Base-by-base conservation (phyloP, 2,888 invertebrate genomes). In the Pegoplata infirma region DNA sequence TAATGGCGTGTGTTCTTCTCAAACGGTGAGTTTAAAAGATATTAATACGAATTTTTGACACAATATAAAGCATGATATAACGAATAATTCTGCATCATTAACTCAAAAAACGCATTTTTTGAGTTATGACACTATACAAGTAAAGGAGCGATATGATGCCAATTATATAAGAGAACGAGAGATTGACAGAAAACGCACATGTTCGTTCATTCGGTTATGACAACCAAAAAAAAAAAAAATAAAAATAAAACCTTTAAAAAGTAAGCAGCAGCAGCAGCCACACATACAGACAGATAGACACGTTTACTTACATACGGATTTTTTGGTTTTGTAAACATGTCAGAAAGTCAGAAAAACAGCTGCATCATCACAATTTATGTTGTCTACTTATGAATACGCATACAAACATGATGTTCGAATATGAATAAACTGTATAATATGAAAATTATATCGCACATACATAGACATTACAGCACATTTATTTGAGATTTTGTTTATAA, bases 271-370 rank as follows among this genome's bases (percentile, higher is more conserved):
- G n/a, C n/a, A n/a, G 12, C 10, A 32, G 10, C 8, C 32, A 10
- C 12, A 10, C 32, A 32, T 32, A 3, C n/a, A 40, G 3, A 12
- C n/a, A 40, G n/a, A 40, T n/a, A n/a, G 1, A 36, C 36, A 36
- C 12, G 1, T 10, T 0, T 12, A 12, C 36, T n/a, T 12, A n/a
- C 36, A 5, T 0, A 61, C 28, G 55, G 61, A 63, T 17, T 63
- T 67, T 61, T 67, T 56, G 67, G 67, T 56, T 72, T 77, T 72
- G 56, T 67, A 56, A 72, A 56, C 67, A 61, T 77, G 72, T 67
- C 72, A 67, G 61, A 77, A 67, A 72, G 66, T 77, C 49, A 51
- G 51, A 51, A 51, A 63, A 76, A 55, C 76, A 66, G 55, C 71
- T 71, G 76, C 66, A 71, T 71, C 53, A 49, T 71, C 46, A 71